Base-by-base conservation (phyloP, 2,113 vertebrate genomes). In the Nothobranchius kuhntae region DNA sequence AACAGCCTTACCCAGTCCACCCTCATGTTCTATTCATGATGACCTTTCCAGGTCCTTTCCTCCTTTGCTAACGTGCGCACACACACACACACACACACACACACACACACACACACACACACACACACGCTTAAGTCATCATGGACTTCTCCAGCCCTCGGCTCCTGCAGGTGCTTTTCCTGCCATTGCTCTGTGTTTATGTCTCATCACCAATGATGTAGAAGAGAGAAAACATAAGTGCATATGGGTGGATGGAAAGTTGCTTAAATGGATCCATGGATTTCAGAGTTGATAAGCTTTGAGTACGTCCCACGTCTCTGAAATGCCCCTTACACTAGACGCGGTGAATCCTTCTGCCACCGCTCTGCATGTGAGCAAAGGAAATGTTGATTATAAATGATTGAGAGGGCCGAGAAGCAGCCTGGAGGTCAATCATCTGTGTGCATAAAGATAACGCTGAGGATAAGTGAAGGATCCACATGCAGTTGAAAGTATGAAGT, bases 21-120 rank as follows among this genome's bases (percentile, higher is more conserved):
- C 50, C 81, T 94, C 92, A 90, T 94, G 90, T 80, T 94, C 86
- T 93, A 95, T 95, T 95, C 89, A 95, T 94, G 86, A 58, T 24
- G 82, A 93, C 92, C 93, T 93, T 93, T 90, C 73, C 61, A 42
- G 57, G 68, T 76, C 42, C 12, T 50, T 52, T 73, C 53, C 52
- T 60, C 58, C 26, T 15, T 14, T 42, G 48, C 59, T 26, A 36
- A 17, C 55, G 46, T 46, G 40, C 66, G 4, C 38, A 6, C 38
- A 6, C 38, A 6, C 6, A 6, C 38, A 40, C 38, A 40, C 38
- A 40, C 38, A 40, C 38, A 6, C 38, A 40, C 3, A 40, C 45
- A n/a, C 30, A 50, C 71, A 59, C 46, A 15, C 63, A 60, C 26
- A 62, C 38, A 44, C 56, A 53, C 56, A 67, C 54, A 46, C 26